Conservation (phyloP, 2,888 invertebrate genomes). For the Mimachlamys varia region DNA sequence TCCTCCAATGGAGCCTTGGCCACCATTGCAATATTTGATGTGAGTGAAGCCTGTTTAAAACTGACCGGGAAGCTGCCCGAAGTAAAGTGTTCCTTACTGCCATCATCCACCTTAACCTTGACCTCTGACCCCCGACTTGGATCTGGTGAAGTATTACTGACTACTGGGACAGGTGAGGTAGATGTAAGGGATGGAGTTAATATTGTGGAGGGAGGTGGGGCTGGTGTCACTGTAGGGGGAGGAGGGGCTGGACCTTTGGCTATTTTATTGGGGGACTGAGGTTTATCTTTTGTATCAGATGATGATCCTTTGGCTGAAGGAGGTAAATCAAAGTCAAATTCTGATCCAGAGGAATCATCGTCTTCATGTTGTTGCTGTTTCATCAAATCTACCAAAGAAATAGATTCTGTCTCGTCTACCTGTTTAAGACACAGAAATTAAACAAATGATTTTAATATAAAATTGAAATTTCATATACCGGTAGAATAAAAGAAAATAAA, state of each 20-base stretch:
- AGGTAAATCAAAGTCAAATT: constrained; percentile 69
- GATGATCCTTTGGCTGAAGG: constrained; percentile 33
- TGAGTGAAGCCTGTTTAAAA: neutral
- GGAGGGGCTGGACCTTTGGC: neutral
- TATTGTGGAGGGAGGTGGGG: neutral
- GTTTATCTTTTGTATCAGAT: neutral
- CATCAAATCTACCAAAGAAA: neutral
- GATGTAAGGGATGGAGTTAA: neutral
- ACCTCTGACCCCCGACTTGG: neutral
- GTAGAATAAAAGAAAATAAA: neutral
- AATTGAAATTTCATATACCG: neutral
- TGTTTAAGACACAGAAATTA: neutral
- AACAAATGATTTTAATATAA: neutral
- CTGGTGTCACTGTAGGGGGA: neutral
- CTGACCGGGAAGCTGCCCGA: neutral
- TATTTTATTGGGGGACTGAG: neutral
- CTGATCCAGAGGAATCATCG: constrained; percentile 64
- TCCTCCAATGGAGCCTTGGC: neutral
- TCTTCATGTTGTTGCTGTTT: constrained; percentile 51
- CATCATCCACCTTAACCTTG: neutral
- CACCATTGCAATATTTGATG: neutral
- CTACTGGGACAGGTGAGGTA: neutral
- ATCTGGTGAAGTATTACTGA: neutral
- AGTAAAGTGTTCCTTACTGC: neutral
- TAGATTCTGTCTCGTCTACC: neutral